Conservation (phyloP, 2,113 vertebrate genomes). For the Sinocyclocheilus anshuiensis region DNA sequence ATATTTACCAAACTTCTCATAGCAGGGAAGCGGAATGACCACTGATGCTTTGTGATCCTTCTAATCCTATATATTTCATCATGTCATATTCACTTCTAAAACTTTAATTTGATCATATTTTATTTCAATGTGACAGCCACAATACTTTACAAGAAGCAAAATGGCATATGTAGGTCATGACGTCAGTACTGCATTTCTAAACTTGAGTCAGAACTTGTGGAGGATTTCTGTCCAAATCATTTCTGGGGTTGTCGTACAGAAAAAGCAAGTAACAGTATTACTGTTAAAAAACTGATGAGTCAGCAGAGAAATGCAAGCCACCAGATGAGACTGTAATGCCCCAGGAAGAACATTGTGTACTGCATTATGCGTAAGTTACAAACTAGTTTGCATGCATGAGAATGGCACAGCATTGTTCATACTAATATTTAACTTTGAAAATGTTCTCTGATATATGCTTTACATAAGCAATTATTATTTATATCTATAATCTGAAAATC, state of each 20-base stretch:
- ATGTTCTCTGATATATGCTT: neutral
- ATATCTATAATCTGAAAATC: neutral
- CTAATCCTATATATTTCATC: neutral
- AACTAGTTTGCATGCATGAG: neutral
- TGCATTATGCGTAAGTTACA: neutral
- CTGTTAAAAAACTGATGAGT: conserved; percentile 73
- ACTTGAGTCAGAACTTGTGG: conserved; percentile 47
- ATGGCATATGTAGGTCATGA: conserved; percentile 54
- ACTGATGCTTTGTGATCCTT: neutral
- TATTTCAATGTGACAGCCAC: neutral
- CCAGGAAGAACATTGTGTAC: conserved; percentile 68
- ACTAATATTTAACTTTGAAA: neutral
- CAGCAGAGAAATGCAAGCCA: conserved; percentile 67
- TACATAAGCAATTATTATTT: neutral
- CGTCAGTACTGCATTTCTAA: conserved; percentile 56
- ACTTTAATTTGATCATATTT: conserved; percentile 20
- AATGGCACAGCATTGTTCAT: neutral
- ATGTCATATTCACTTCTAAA: neutral
- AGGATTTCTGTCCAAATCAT: neutral
- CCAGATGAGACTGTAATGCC: conserved; percentile 65
- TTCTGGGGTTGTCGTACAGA: conserved; percentile 43
- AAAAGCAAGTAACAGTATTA: conserved; percentile 52
- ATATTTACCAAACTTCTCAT: neutral
- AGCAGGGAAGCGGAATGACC: neutral
- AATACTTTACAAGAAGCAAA: conserved; percentile 26